Evolutionary conservation across 1,140 invertebrate species (phyloP).

Genomic region (Colletes gigas): DNA sequence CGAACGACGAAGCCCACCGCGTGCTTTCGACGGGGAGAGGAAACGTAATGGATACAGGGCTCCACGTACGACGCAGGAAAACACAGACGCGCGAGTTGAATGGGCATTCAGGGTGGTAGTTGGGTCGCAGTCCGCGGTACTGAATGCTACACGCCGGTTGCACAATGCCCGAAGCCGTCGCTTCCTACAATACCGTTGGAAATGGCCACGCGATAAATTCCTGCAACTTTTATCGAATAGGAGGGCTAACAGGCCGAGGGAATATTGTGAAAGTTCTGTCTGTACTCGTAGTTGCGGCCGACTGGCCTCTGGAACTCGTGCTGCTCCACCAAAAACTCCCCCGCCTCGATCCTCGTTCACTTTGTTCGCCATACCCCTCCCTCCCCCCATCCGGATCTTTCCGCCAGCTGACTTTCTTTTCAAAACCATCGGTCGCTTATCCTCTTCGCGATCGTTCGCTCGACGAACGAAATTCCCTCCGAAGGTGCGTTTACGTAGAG

Average conservation of each 20-base stretch:
- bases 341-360: neutral
- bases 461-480: neutral
- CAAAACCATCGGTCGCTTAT: constrained; percentile 2
- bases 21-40: neutral
- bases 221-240: constrained; percentile 74
- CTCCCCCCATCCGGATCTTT: constrained; percentile 7
- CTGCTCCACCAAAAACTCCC: constrained; percentile 25
- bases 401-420: constrained; percentile 12
- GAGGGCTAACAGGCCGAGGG: constrained; percentile 67
- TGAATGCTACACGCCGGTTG: constrained; percentile 68
- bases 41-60: constrained; percentile 20
- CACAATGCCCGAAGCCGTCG: constrained; percentile 69
- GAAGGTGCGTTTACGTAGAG: too few species aligned
- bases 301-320: constrained; percentile 57
- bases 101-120: constrained; percentile 51
- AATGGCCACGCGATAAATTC: constrained; percentile 75
- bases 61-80: constrained; percentile 32
- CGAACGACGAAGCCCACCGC: neutral
- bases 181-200: constrained; percentile 70
- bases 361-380: constrained; percentile 10
- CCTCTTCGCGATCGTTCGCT: neutral
- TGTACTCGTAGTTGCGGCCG: constrained; percentile 47
- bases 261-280: constrained; percentile 70
- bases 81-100: constrained; percentile 60
- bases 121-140: constrained; percentile 49